These are phyloP conservation scores for Cryptocephalus primarius DNA, from an alignment of 2,888 invertebrate genomes.

Conservation along the genomic window DNA sequence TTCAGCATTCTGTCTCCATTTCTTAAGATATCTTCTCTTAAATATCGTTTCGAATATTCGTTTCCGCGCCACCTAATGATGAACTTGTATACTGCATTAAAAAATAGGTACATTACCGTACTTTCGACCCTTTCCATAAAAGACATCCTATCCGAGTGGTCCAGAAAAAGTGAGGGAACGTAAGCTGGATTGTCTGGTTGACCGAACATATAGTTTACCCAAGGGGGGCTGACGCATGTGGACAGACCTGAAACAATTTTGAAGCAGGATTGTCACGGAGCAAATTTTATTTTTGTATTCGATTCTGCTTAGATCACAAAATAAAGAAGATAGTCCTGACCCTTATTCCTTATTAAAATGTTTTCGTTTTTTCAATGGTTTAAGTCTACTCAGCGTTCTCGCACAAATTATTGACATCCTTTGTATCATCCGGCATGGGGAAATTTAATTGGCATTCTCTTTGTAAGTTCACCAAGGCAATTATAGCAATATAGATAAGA, in stretches of 20 bases:
- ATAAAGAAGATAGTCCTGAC: too few species aligned
- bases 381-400: too few species aligned
- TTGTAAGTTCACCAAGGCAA: too few species aligned
- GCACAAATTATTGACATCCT: too few species aligned
- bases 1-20: slow-evolving; percentile 36
- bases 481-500: too few species aligned
- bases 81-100: slow-evolving; percentile 17
- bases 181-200: slow-evolving; percentile 40
- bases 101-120: slow-evolving; percentile 17
- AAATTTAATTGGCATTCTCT: too few species aligned
- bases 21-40: slow-evolving; percentile 23
- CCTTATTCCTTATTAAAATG: too few species aligned
- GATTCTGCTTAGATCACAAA: too few species aligned
- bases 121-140: slow-evolving; percentile 38
- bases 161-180: slow-evolving; percentile 39
- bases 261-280: not conserved
- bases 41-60: slow-evolving; percentile 20
- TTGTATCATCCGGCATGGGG: too few species aligned
- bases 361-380: too few species aligned
- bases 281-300: too few species aligned
- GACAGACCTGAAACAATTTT: slow-evolving; percentile 31
- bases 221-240: slow-evolving; percentile 32
- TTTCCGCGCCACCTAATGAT: slow-evolving; percentile 16
- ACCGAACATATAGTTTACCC: slow-evolving; percentile 39
- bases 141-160: slow-evolving; percentile 24